A percentile compares a stretch with the other conserved stretches of the same genome.
Evolutionary conservation across 1,140 invertebrate species (phyloP).

Genomic region (Drosophila varians): DNA sequence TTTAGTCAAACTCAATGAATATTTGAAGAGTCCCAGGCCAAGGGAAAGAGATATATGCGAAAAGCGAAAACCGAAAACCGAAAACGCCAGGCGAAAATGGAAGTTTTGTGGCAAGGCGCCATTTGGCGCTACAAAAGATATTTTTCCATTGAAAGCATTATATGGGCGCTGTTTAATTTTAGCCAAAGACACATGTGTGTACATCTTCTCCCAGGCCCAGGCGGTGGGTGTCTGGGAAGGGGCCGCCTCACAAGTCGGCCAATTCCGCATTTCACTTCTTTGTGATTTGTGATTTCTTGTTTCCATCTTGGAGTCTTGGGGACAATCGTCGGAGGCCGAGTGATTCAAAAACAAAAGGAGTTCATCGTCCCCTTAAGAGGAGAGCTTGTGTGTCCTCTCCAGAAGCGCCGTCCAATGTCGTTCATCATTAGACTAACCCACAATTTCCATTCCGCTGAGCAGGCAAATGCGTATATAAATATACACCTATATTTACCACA

Average conservation of each 20-base stretch:
- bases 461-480: slow-evolving; percentile 38
- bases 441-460: slow-evolving; percentile 26
- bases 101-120: slow-evolving; percentile 74
- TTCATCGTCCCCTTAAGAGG: slow-evolving; percentile 24
- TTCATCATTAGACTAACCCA: slow-evolving; percentile 72
- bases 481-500: slow-evolving; percentile 34
- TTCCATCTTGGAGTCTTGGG: slow-evolving; percentile 41
- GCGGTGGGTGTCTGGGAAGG: slow-evolving; percentile 42
- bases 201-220: slow-evolving; percentile 21
- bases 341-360: slow-evolving; percentile 40
- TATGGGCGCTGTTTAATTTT: slow-evolving; percentile 71
- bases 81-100: slow-evolving; percentile 49
- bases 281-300: slow-evolving; percentile 18
- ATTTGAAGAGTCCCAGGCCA: slow-evolving; percentile 67
- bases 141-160: slow-evolving; percentile 79
- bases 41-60: slow-evolving; percentile 12
- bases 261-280: slow-evolving; percentile 48
- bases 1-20: slow-evolving; percentile 81
- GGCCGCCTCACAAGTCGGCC: slow-evolving; percentile 21
- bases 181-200: slow-evolving; percentile 66
- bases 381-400: slow-evolving; percentile 3
- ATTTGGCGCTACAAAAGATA: slow-evolving; percentile 80
- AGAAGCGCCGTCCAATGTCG: slow-evolving; percentile 64
- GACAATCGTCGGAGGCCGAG: slow-evolving; percentile 52
- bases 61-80: slow-evolving; percentile 7